These are phyloP conservation scores for Ciconia nigra DNA, from an alignment of 2,797 vertebrate genomes.

Conservation along the genomic window DNA sequence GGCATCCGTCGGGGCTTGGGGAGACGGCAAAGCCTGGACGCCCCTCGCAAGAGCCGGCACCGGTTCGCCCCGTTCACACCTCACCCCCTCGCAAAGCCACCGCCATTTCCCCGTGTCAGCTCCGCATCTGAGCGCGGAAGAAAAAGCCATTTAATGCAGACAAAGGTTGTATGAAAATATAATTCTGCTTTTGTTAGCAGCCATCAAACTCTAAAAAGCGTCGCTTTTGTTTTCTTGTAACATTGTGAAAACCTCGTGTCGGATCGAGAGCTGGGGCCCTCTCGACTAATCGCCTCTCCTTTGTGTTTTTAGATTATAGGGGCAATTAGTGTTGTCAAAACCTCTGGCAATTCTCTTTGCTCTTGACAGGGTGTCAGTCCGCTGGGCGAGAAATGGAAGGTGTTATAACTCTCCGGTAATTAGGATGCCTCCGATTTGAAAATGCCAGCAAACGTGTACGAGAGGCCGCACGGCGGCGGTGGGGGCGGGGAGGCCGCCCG, in stretches of 20 bases:
- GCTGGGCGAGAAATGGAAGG: conserved; percentile 85
- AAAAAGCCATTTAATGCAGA: conserved; percentile 72
- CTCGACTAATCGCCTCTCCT: conserved; percentile 77
- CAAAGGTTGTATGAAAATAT: conserved; percentile 96
- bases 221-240: conserved; percentile 78
- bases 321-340: conserved; percentile 97
- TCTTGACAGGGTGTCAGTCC: conserved; percentile 80
- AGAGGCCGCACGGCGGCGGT: not conserved
- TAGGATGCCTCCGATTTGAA: conserved; percentile 89
- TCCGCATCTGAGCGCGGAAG: not conserved
- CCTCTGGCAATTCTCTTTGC: conserved; percentile 86
- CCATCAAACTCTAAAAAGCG: conserved; percentile 89
- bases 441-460: conserved; percentile 86
- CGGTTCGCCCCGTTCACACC: not conserved
- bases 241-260: conserved; percentile 75
- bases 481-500: conserved; percentile 34
- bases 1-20: accelerated
- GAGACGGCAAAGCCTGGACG: accelerated
- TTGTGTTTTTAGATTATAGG: conserved; percentile 98
- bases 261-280: conserved; percentile 83
- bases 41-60: not conserved
- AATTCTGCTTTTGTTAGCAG: conserved; percentile 92
- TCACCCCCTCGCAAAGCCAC: not conserved
- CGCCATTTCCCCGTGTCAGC: conserved; percentile 15
- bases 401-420: conserved; percentile 93